Evolutionary conservation across 2,888 invertebrate species (phyloP), one percentile per base, ranked within the genome.

Genomic region (Acrobasis repandana): DNA sequence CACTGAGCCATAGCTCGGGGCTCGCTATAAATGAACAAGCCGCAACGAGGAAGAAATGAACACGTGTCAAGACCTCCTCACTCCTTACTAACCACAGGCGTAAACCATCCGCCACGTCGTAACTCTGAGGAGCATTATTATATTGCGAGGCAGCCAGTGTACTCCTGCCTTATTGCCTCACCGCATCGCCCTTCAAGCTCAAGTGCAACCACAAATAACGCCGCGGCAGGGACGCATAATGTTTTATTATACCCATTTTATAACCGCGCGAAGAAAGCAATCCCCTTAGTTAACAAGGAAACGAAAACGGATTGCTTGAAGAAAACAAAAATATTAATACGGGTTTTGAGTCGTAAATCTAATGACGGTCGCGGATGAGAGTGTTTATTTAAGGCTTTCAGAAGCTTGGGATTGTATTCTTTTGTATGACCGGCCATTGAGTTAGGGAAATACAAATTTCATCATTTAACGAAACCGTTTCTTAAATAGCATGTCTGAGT

Each of bases 211-310:
- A 80, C 86, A 85, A 87, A 88, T 85, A 86, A 85, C 73, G 70
- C 66, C 69, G 65, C 77, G 74, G 78, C 73, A 80, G 80, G 82
- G 82, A 81, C 84, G 79, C 85, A 83, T 87, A 80, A 88, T 88
- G 83, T 88, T 88, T 89, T 88, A 88, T 88, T 85, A 88, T 71
- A 77, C 75, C 77, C 79, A 80, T 84, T 86, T 86, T 85, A 89
- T 80, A 86, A 83, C 88, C 84, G 74, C 82, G 76, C 78, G 80
- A 83, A 85, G 82, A 85, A 85, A 86, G 83, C 85, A 85, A 88
- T 89, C 86, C 72, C 79, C 80, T 82, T 88, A 86, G 84, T 86
- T 86, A 83, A 80, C 75, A 76, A 79, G 72, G 75, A 75, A 83
- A 80, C 76, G 78, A 75, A 80, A 83, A 80, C 74, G 79, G 77